Evolutionary conservation across 2,888 invertebrate species (phyloP).

Genomic region (Brachylomia viminalis): DNA sequence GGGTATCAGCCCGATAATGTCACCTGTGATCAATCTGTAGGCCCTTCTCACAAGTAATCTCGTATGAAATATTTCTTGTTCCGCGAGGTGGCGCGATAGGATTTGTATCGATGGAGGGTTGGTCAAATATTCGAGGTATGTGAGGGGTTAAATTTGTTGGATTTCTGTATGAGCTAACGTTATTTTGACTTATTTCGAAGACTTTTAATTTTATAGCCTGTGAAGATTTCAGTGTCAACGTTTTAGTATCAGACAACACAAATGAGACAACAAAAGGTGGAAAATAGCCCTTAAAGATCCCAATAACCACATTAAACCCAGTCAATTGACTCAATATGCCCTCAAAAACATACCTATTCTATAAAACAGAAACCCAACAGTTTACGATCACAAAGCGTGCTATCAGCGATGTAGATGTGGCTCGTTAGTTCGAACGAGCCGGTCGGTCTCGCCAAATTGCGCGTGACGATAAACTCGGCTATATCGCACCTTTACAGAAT

Average conservation of each 20-base stretch:
- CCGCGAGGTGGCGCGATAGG: conserved; percentile 68
- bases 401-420: conserved; percentile 72
- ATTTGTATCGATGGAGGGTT: conserved; percentile 57
- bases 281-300: background rate
- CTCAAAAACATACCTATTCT: conserved; percentile 42
- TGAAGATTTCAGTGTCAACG: background rate
- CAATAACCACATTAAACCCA: conserved; percentile 6
- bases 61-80: conserved; percentile 80
- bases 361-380: conserved; percentile 57
- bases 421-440: conserved; percentile 61
- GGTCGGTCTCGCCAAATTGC: conserved; percentile 76
- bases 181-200: background rate
- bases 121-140: conserved; percentile 44
- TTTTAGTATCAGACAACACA: background rate
- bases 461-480: conserved; percentile 72
- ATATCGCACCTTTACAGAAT: conserved; percentile 73
- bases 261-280: background rate
- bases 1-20: conserved; percentile 74
- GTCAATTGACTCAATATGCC: conserved; percentile 16
- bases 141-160: conserved; percentile 4
- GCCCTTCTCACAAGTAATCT: conserved; percentile 83
- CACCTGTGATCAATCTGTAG: conserved; percentile 77
- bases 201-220: background rate
- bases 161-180: background rate
- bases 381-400: conserved; percentile 62